Evolutionary conservation across 2,797 vertebrate genomes (phyloP).

Genomic region (Chelonia mydas): DNA sequence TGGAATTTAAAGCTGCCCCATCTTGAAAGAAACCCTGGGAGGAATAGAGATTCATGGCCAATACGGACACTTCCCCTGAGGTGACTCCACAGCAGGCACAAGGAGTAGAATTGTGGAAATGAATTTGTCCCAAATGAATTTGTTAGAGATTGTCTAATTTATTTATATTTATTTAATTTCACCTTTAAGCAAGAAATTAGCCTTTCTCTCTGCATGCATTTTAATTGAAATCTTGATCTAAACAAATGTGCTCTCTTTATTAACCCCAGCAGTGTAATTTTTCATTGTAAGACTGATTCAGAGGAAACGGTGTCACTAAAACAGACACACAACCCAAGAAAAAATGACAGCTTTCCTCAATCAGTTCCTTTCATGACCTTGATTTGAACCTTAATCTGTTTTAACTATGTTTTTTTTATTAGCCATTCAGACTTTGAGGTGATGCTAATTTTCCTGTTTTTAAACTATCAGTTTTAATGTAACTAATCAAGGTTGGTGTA

Average conservation of each 20-base stretch:
- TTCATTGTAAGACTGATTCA: constrained; percentile 78
- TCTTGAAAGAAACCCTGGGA: background rate
- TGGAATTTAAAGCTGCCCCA: constrained; percentile 8
- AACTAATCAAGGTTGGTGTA: constrained; percentile 66
- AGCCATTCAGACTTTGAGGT: constrained; percentile 73
- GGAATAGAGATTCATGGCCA: background rate
- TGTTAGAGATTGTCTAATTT: background rate
- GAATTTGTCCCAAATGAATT: constrained; percentile 27
- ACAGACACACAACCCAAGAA: constrained; percentile 61
- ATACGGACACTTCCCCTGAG: background rate
- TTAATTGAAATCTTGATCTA: constrained; percentile 75
- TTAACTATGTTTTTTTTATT: constrained; percentile 82
- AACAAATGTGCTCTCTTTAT: constrained; percentile 75
- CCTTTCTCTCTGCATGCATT: constrained; percentile 61
- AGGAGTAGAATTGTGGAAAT: background rate
- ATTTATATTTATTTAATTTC: constrained; percentile 45
- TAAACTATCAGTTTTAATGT: constrained; percentile 62
- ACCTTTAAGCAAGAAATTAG: constrained; percentile 55
- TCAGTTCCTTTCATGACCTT: constrained; percentile 82
- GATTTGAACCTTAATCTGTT: constrained; percentile 84
- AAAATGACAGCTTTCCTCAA: constrained; percentile 79
- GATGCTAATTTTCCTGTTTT: constrained; percentile 80
- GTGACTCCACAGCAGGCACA: background rate
- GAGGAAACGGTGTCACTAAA: constrained; percentile 73
- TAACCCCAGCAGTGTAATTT: constrained; percentile 81